phyloP scores from a whole-genome alignment of 2,113 vertebrate genomes.

The Mesocricetus auratus region DNA sequence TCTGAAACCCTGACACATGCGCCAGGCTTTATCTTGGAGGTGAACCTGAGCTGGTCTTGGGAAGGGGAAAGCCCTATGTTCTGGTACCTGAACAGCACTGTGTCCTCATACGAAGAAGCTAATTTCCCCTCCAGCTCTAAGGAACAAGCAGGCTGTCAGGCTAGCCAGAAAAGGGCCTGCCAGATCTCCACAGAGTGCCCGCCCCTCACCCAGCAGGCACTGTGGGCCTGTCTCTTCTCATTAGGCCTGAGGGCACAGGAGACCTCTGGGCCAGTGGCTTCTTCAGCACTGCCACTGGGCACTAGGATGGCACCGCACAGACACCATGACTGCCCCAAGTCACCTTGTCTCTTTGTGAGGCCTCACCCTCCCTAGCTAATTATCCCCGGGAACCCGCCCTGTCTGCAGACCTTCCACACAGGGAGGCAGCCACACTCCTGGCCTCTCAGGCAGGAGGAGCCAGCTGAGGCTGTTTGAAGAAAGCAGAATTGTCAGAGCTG shows the following conservation, averaged over 20 bases:
- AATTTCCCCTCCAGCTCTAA: background rate
- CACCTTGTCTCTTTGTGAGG: slow-evolving; percentile 47
- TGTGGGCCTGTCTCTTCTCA: slow-evolving; percentile 56
- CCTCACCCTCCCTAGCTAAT: slow-evolving; percentile 26
- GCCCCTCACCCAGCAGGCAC: background rate
- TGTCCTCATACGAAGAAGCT: background rate
- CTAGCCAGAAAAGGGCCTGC: background rate
- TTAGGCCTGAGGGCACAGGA: slow-evolving; percentile 53
- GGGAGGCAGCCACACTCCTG: background rate
- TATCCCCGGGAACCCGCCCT: background rate
- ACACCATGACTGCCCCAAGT: background rate
- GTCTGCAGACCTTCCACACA: background rate
- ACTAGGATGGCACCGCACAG: background rate
- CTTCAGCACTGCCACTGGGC: slow-evolving; percentile 13
- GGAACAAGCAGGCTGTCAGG: background rate
- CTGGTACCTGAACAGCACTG: no score
- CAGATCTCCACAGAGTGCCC: accelerated
- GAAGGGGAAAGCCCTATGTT: background rate
- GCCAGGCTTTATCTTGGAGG: background rate
- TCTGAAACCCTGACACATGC: background rate
- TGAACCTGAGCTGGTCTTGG: background rate
- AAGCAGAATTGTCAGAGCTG: slow-evolving; percentile 79
- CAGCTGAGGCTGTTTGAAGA: slow-evolving; percentile 51
- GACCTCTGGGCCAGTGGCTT: background rate
- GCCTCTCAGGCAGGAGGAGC: background rate